A percentile compares a stretch with the other conserved stretches of the same genome.
These are phyloP conservation scores for Gymnoscopelus microlampas DNA, from an alignment of 2,797 vertebrate genomes.

Conservation along the genomic window DNA sequence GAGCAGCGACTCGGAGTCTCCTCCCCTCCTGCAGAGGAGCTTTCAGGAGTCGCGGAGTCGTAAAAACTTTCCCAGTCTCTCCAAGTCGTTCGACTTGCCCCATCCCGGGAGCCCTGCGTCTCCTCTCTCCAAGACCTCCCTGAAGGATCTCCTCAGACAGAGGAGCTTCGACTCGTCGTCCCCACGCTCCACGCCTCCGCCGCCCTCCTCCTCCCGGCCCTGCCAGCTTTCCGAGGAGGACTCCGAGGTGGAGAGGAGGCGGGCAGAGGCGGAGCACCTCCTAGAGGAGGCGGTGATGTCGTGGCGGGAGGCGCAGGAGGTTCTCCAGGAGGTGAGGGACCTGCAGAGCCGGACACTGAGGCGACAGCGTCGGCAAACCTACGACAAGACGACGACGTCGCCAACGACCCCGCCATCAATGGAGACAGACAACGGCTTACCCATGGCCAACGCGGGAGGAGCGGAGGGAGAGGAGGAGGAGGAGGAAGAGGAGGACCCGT, in stretches of 20 bases:
- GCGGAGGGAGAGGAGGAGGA: no score
- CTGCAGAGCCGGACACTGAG: slow-evolving; percentile 90
- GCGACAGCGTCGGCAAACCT: slow-evolving; percentile 76
- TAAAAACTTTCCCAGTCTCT: slow-evolving; percentile 28
- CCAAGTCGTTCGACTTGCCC: slow-evolving; percentile 51
- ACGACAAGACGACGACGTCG: slow-evolving; percentile 58
- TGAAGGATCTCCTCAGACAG: slow-evolving; percentile 25
- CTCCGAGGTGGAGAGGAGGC: slow-evolving; percentile 77
- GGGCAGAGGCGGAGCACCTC: slow-evolving; percentile 89
- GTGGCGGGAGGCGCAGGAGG: slow-evolving; percentile 93
- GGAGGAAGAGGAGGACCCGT: slow-evolving; percentile 65
- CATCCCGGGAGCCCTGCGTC: slow-evolving; percentile 39
- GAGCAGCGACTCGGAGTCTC: slow-evolving; percentile 16
- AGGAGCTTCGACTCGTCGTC: slow-evolving; percentile 16
- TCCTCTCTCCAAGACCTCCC: slow-evolving; percentile 40
- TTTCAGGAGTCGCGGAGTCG: slow-evolving; percentile 26
- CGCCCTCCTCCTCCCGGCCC: slow-evolving; percentile 28
- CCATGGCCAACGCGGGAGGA: no score
- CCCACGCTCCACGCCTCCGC: slow-evolving; percentile 26
- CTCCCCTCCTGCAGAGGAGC: neutral
- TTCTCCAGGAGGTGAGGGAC: slow-evolving; percentile 93
- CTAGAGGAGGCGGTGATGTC: slow-evolving; percentile 91
- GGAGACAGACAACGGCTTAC: neutral
- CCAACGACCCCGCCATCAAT: slow-evolving; percentile 6
- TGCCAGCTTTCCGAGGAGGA: slow-evolving; percentile 67